Percentiles rank a stretch among this genome's conserved stretches.
Evolutionary conservation across 2,888 invertebrate species (phyloP).

Genomic region (Trilocha varians): DNA sequence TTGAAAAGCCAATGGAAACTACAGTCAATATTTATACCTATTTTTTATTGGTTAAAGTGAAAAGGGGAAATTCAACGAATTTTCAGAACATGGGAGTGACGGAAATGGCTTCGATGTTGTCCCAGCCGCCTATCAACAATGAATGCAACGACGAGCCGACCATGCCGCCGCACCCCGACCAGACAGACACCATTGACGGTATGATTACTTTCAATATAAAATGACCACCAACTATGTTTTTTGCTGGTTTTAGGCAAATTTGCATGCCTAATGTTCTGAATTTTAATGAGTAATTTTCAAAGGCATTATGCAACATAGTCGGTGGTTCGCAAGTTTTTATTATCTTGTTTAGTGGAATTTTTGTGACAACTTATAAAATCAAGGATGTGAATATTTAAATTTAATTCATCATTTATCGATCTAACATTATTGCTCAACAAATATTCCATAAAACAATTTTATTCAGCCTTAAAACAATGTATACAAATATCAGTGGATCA

Average conservation of each 20-base stretch:
- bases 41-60: no score
- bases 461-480: conserved; percentile 9
- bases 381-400: no score
- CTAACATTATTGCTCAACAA: neutral
- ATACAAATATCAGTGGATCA: conserved; percentile 8
- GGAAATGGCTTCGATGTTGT: conserved; percentile 76
- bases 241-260: conserved; percentile 1
- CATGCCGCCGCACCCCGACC: conserved; percentile 77
- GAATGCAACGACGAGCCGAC: conserved; percentile 75
- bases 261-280: conserved; percentile 12
- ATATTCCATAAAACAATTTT: neutral
- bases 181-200: conserved; percentile 84
- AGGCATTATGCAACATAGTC: conserved; percentile 16
- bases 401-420: no score
- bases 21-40: neutral
- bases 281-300: conserved; percentile 11
- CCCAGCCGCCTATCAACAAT: conserved; percentile 75
- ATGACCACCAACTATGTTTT: conserved; percentile 16
- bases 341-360: conserved; percentile 13
- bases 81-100: conserved; percentile 76
- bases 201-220: conserved; percentile 54
- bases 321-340: conserved; percentile 19
- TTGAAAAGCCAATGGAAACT: no score
- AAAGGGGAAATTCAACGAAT: conserved; percentile 10
- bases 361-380: conserved; percentile 18